These are phyloP conservation scores for Zaprionus bogoriensis DNA, from an alignment of 2,888 invertebrate genomes.

Conservation along the genomic window DNA sequence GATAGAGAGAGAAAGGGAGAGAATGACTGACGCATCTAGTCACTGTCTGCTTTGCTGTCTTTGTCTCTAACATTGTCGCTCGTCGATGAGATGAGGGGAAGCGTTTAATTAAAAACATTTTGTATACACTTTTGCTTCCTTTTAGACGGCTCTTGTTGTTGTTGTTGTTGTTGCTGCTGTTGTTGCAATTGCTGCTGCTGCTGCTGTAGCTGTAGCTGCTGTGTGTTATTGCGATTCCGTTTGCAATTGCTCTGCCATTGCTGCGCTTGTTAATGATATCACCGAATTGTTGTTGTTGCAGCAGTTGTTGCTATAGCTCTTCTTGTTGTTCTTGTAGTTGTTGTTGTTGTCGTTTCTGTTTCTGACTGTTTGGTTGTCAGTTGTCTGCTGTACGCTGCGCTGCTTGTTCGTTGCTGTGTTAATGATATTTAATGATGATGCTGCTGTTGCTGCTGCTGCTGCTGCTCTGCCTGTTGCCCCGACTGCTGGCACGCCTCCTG, in stretches of 20 bases:
- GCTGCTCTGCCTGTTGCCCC: conserved; percentile 29
- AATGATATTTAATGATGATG: conserved; percentile 79
- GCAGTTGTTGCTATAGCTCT: conserved; percentile 27
- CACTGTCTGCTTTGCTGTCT: conserved; percentile 18
- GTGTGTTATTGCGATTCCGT: conserved; percentile 72
- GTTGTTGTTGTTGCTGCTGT: conserved; percentile 18
- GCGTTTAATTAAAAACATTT: conserved; percentile 81
- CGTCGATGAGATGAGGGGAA: conserved; percentile 55
- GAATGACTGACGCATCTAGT: neutral
- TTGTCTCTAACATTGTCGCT: conserved; percentile 49
- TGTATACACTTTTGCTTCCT: conserved; percentile 76
- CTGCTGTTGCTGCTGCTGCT: conserved; percentile 40
- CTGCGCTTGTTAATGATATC: conserved; percentile 73
- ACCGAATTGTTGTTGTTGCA: conserved; percentile 53
- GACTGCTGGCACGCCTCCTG: conserved; percentile 9
- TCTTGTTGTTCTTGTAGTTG: conserved; percentile 22
- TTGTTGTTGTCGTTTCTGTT: conserved; percentile 35
- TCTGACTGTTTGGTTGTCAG: conserved; percentile 48
- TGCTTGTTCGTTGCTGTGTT: conserved; percentile 74
- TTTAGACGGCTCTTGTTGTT: conserved; percentile 31
- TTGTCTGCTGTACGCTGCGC: conserved; percentile 39
- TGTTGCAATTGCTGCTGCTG: conserved; percentile 21
- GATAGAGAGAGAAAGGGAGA: neutral
- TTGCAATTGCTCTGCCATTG: conserved; percentile 63
- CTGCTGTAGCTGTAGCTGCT: conserved; percentile 29